Evolutionary conservation across 2,113 vertebrate species (phyloP).

Genomic region (Ciconia maguari): DNA sequence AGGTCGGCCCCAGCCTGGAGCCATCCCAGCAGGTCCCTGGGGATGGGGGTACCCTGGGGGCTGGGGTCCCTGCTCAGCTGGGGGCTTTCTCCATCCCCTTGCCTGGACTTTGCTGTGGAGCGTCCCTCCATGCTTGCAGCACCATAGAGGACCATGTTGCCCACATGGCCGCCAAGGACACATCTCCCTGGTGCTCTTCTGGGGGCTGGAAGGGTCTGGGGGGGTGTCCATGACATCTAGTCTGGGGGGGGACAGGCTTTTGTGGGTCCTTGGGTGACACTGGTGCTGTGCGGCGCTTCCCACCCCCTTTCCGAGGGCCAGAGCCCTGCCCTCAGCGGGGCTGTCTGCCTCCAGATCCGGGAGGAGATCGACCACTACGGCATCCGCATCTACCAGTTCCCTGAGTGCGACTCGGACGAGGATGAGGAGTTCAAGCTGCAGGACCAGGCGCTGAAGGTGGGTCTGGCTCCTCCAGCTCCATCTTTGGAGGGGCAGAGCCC

Average conservation of each 20-base stretch:
- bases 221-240: not conserved
- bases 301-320: not conserved
- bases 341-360: conserved; percentile 81
- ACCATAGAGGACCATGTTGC: not conserved
- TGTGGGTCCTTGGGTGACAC: not conserved
- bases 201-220: not conserved
- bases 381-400: conserved; percentile 97
- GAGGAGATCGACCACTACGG: conserved; percentile 92
- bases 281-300: not conserved
- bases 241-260: not conserved
- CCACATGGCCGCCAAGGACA: not conserved
- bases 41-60: not conserved
- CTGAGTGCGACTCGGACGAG: conserved; percentile 95
- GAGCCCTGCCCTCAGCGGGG: not conserved
- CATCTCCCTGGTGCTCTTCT: not conserved
- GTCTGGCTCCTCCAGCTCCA: not conserved
- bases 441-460: conserved; percentile 92
- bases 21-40: not conserved
- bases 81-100: not conserved
- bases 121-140: rapidly evolving
- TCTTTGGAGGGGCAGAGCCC: not conserved
- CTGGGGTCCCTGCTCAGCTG: rapidly evolving
- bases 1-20: not conserved
- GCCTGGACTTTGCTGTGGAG: not conserved
- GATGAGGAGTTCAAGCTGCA: conserved; percentile 98